Base-by-base conservation (phyloP, 2,888 invertebrate species). In the Magallana nippona region DNA sequence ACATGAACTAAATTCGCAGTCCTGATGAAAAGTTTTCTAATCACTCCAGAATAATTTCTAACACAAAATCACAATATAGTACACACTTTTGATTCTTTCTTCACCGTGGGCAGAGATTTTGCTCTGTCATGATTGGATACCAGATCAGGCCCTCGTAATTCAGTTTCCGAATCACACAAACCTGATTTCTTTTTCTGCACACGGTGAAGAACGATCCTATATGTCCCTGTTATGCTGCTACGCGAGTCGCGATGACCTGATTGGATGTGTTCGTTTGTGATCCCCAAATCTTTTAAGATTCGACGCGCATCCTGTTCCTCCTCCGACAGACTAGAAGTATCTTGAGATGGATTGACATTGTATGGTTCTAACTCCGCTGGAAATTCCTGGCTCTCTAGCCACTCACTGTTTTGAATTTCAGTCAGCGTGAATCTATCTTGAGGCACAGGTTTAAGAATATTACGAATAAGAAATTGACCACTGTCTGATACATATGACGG, bases 151-250 rank as follows among this genome's bases (percentile, higher is more conserved):
- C 27, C 22, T 1, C 13, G 19, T 19, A 71, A 19, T 10, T 82
- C 82, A 22, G 19, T 71, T n/a, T 84, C 82, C 58, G 78, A 82
- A 56, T 89, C 88, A 1, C 83, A 83, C 79, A 90, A 84, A 17
- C 92, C 92, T 13, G 89, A 87, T 55, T 91, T 90, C 60, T 91
- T 89, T 86, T 93, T 94, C 87, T 94, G 94, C 11, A 94, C 91
- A 78, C 90, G 88, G 87, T 96, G 96, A 86, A 96, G 95, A 58
- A 96, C 95, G 85, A 97, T 96, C 77, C 97, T 95, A 93, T 96
- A 97, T 79, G 96, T 96, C 13, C 96, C 96, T 79, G 96, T 96
- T 60, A 96, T 95, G 87, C 96, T 95, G 89, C 96, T 96, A 81
- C 96, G 94, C 1, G 96, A 96, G 56, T 96, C 96, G 86, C 95